Base-by-base conservation (phyloP, 2,888 invertebrate genomes). In the Agrilus cyanescens region DNA sequence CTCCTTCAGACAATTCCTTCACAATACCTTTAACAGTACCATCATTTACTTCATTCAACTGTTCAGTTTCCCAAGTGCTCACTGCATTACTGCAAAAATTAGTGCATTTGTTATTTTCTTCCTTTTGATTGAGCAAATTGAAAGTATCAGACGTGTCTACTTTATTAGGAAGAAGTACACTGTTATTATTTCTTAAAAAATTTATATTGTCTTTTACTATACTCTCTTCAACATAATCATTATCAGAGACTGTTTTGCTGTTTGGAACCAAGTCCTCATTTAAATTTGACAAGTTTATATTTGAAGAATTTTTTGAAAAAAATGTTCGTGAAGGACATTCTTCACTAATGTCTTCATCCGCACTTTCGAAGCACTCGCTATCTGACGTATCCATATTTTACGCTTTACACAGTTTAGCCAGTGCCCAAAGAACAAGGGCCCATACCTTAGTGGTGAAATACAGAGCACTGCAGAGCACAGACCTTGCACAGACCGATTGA, bases 341-440 rank as follows among this genome's bases (percentile, higher is more conserved):
- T 37, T 37, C 25, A 4, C 33, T 12, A 14, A 33, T 15, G 2
- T 79, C 81, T 57, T 85, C 84, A 54, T 84, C 83, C 4, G 84
- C 84, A 66, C 84, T 84, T 63, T 83, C 82, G 59, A 83, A 85
- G 57, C 75, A 78, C 55, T 83, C 84, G 63, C 81, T 82, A 50
- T 83, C 84, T 50, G 82, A 82, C 30, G 79, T 75, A 56, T 78
- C 74, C 82, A 82, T 82, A 10, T 25, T 25, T 25, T 25, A 25
- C 10, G 8, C 25, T 25, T 3, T 2, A n/a, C 10, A 10, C 3
- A 4, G 8, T 25, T 25, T 10, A 25, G 10, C 10, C 10, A 2
- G 8, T 4, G 10, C 2, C 2, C 10, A 10, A 10, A 20, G 4
- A 20, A 20, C n/a, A n/a, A n/a, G n/a, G n/a, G n/a, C n/a, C n/a